Base-by-base conservation (phyloP, 2,888 invertebrate genomes). In the Spatulosminthurus flaviceps region DNA sequence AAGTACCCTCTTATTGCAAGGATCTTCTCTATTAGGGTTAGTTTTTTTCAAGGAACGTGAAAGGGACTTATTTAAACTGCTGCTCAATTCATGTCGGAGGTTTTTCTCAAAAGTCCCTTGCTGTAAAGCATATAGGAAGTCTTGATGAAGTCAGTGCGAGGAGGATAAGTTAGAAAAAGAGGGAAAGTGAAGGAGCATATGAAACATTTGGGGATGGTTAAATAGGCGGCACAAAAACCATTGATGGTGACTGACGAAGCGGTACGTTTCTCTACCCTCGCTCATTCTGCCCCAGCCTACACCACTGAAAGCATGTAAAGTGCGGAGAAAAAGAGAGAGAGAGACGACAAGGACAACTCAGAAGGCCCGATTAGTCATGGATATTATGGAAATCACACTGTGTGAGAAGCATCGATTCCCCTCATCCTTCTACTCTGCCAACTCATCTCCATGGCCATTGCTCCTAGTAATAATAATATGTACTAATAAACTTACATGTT, bases 301-400 rank as follows among this genome's bases (percentile, higher is more conserved):
- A 64, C 64, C 64, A 64, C 64, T 22, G 64, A 64, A 64, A 64
- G 22, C 64, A 64, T 64, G 64, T 64, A 64, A 51, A 76, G 64
- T 26, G 60, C 24, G 60, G 70, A 78, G 43, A 28, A 43, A 61
- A 21, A 34, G 70, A 41, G 34, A 43, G 28, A 34, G 70, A 41
- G 34, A 43, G 28, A 72, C 28, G 64, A 41, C 42, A 69, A 76
- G 74, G 75, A 76, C 66, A 76, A 66, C 66, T 76, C 41, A 64
- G n/a, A n/a, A n/a, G 75, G 75, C 66, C 64, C 78, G 79, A 82
- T 82, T 82, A 82, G 82, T 82, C 82, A 82, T 81, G 79, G 82
- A 81, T 81, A 82, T 81, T 82, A 81, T 81, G 81, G 81, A 82
- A 82, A 82, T 82, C 76, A 79, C 67, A 79, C 66, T 61, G 74